These are phyloP conservation scores for Achroia grisella DNA, from an alignment of 1,140 invertebrate species.

Conservation along the genomic window DNA sequence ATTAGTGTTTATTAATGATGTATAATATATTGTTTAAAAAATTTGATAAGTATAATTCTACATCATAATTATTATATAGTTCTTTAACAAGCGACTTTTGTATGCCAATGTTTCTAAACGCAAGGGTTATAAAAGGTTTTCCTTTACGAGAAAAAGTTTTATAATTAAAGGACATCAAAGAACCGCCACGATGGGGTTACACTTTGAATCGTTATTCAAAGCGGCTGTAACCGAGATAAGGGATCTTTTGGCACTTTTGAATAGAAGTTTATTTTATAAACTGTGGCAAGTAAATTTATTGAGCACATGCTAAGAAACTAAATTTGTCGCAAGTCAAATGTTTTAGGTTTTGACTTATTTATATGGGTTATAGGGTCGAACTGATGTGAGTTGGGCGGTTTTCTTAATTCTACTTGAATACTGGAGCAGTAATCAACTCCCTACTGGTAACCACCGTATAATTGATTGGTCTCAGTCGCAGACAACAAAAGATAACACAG, in stretches of 20 bases:
- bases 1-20: no score
- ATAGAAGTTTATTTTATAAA: constrained; percentile 57
- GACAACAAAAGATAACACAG: constrained; percentile 63
- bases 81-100: constrained; percentile 9
- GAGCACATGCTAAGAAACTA: constrained; percentile 2
- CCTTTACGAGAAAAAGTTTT: constrained; percentile 62
- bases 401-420: constrained; percentile 18
- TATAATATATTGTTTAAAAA: no score
- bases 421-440: constrained; percentile 48
- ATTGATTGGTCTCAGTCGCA: constrained; percentile 63
- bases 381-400: constrained; percentile 8
- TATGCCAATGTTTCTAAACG: constrained; percentile 22
- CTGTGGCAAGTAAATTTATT: constrained; percentile 46
- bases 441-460: constrained; percentile 39
- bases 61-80: background rate
- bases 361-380: no score
- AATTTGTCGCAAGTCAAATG: constrained; percentile 4
- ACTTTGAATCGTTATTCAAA: constrained; percentile 64
- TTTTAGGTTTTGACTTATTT: no score
- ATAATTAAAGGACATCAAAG: constrained; percentile 71
- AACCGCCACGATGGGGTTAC: constrained; percentile 60
- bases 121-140: constrained; percentile 47
- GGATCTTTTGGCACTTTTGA: constrained; percentile 58
- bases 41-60: no score
- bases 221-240: constrained; percentile 58